A percentile compares a stretch with the other conserved stretches of the same genome.
These are phyloP conservation scores for Gonocerus acuteangulatus DNA, from an alignment of 2,888 invertebrate species.

Conservation along the genomic window DNA sequence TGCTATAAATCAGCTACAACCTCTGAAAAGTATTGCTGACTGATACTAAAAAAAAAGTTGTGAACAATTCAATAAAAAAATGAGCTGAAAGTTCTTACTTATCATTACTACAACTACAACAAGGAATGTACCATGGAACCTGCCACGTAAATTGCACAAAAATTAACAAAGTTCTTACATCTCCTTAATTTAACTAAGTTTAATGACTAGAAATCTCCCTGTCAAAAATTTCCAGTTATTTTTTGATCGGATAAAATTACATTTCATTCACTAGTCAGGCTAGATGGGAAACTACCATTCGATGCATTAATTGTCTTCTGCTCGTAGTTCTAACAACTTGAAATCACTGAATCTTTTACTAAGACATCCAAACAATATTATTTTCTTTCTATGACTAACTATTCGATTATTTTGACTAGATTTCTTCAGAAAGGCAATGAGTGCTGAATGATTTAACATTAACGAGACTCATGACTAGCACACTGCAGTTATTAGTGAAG, in stretches of 20 bases:
- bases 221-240: neutral
- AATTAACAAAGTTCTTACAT: neutral
- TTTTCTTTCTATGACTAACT: neutral
- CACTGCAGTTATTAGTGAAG: slow-evolving; percentile 24
- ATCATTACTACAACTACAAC: neutral
- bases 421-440: neutral
- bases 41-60: neutral
- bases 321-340: neutral
- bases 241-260: neutral
- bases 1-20: slow-evolving; percentile 2
- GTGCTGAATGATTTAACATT: neutral
- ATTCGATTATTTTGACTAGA: neutral
- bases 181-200: neutral
- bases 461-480: neutral
- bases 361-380: neutral
- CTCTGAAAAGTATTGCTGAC: slow-evolving; percentile 19
- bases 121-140: slow-evolving; percentile 21
- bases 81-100: neutral
- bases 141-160: slow-evolving; percentile 7
- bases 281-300: slow-evolving; percentile 10
- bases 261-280: neutral
- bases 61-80: neutral
- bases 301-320: slow-evolving; percentile 16
- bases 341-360: neutral
- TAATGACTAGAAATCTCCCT: slow-evolving; percentile 15